Percentiles rank a stretch among this genome's conserved stretches.
These are phyloP conservation scores for Rattus norvegicus DNA, from an alignment of 2,113 vertebrate species.

Conservation along the genomic window DNA sequence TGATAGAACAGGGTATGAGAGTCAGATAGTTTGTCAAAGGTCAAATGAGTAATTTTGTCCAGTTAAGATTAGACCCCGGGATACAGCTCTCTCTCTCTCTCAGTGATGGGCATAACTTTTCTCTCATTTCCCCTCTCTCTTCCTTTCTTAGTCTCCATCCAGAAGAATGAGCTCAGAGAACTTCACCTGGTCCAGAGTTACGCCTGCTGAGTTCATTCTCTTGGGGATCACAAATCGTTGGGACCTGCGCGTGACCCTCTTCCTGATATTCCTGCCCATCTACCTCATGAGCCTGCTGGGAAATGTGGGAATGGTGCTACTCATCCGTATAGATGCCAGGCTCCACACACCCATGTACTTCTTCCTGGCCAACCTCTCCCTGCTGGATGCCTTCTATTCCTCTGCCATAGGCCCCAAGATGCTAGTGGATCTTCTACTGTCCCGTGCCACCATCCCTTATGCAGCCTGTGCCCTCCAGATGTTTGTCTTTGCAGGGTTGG, in stretches of 20 bases:
- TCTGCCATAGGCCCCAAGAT: constrained; percentile 78
- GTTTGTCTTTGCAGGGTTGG: constrained; percentile 78
- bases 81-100: not conserved
- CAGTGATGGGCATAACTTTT: not conserved
- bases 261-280: constrained; percentile 72
- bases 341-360: constrained; percentile 83
- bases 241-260: constrained; percentile 76
- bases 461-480: constrained; percentile 79
- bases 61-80: not conserved
- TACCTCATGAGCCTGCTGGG: constrained; percentile 77
- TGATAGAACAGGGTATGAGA: not conserved
- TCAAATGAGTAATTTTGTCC: not conserved
- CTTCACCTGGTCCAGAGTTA: constrained; percentile 14
- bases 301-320: constrained; percentile 75
- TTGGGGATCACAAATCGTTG: constrained; percentile 77
- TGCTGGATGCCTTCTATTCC: constrained; percentile 80
- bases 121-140: not conserved
- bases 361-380: constrained; percentile 81
- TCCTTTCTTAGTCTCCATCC: not conserved
- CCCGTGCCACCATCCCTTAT: constrained; percentile 63
- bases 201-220: constrained; percentile 78
- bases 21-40: not conserved
- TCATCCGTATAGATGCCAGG: constrained; percentile 50
- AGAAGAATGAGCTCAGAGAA: constrained; percentile 63
- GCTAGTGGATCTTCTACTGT: constrained; percentile 69